phyloP scores from a whole-genome alignment of 1,140 invertebrate species.

The Kradibia gibbosae region DNA sequence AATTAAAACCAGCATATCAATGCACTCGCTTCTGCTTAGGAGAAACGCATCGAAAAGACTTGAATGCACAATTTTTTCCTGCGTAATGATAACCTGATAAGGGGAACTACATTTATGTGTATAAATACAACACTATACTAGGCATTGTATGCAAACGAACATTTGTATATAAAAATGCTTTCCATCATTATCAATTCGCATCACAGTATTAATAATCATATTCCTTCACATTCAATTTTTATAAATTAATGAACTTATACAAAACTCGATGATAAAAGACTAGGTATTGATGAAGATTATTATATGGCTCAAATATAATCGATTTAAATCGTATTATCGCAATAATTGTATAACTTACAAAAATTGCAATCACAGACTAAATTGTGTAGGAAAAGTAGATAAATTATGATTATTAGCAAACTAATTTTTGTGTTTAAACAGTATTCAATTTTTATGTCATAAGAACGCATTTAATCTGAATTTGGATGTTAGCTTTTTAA shows the following conservation, averaged over 20 bases:
- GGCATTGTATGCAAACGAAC: conserved; percentile 16
- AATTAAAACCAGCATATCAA: not conserved
- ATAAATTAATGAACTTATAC: not conserved
- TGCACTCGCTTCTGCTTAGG: not conserved
- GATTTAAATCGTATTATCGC: too few relatives aligned
- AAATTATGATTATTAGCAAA: too few relatives aligned
- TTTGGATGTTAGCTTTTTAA: not conserved
- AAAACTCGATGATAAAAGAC: not conserved
- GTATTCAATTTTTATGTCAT: not conserved
- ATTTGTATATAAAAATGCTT: not conserved
- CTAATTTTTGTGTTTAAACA: not conserved
- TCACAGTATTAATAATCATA: not conserved
- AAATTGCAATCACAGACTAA: too few relatives aligned
- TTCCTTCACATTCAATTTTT: not conserved
- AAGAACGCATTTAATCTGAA: not conserved
- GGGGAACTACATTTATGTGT: not conserved
- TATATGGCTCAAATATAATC: too few relatives aligned
- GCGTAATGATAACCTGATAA: not conserved
- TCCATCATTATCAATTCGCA: conserved; percentile 5
- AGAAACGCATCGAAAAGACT: not conserved
- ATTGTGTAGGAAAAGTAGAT: too few relatives aligned
- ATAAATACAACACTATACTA: not conserved
- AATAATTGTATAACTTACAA: too few relatives aligned
- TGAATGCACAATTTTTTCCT: not conserved
- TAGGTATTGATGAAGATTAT: not conserved